Conservation (phyloP, 2,797 vertebrate genomes). For the Galago senegalensis region DNA sequence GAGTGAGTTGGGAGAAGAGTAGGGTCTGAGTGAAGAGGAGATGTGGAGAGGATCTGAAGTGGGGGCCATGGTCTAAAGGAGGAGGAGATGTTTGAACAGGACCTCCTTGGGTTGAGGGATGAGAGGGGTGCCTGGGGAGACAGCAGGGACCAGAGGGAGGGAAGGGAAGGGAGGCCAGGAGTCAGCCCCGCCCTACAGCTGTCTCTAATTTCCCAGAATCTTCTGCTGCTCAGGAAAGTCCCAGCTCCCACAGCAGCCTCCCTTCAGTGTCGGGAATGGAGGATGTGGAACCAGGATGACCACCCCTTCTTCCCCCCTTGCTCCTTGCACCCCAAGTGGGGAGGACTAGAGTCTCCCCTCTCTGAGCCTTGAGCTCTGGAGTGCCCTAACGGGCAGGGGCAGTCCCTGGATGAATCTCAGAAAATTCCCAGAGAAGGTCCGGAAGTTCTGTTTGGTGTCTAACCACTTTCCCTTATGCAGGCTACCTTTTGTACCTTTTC, state of each 20-base stretch:
- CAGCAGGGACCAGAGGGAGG: not conserved
- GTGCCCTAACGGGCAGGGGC: constrained; percentile 48
- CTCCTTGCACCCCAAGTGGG: not conserved
- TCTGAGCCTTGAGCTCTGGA: not conserved
- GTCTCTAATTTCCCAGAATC: constrained; percentile 84
- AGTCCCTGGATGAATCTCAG: constrained; percentile 80
- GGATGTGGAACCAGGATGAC: constrained; percentile 75
- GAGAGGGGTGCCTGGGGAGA: not conserved
- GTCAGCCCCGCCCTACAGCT: constrained; percentile 75
- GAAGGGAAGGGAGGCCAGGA: constrained; percentile 49
- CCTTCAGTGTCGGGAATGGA: constrained; percentile 83
- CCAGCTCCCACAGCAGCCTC: constrained; percentile 78
- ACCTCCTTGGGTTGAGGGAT: not conserved
- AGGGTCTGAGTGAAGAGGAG: too few species aligned
- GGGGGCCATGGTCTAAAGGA: not conserved
- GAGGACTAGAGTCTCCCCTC: constrained; percentile 71
- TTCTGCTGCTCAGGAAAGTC: constrained; percentile 83
- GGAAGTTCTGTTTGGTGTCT: constrained; percentile 68
- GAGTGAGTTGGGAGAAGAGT: not conserved
- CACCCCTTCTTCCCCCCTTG: constrained; percentile 42
- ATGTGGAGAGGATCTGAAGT: not conserved
- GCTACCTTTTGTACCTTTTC: not conserved
- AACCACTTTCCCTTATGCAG: not conserved
- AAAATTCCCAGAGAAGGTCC: constrained; percentile 70
- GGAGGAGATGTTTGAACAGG: not conserved